Conservation (phyloP, 2,888 invertebrate genomes). For the Rhyacophila evoluta region DNA sequence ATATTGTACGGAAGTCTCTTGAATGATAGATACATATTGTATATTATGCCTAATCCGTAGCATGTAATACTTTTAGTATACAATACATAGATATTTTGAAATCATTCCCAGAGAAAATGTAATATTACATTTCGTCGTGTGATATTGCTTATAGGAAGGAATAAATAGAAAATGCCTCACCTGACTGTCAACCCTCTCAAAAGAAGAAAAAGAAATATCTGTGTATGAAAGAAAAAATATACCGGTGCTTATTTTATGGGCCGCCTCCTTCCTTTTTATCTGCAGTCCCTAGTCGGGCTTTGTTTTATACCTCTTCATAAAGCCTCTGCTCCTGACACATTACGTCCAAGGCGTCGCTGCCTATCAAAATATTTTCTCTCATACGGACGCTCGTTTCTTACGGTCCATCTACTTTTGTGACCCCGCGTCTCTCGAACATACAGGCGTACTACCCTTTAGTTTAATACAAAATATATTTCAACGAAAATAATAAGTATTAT, state of each 20-base stretch:
- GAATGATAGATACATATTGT: no score
- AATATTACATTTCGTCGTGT: neutral
- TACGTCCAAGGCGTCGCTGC: slow-evolving; percentile 31
- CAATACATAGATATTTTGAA: no score
- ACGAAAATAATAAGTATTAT: no score
- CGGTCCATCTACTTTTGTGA: slow-evolving; percentile 28
- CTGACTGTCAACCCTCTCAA: neutral
- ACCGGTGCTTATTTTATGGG: slow-evolving; percentile 41
- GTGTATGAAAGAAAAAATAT: neutral
- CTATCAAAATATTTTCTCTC: slow-evolving; percentile 49
- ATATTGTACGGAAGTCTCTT: no score
- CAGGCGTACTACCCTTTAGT: slow-evolving; percentile 19
- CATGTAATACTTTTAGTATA: no score
- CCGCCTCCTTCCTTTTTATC: slow-evolving; percentile 33
- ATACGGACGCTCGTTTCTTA: slow-evolving; percentile 35
- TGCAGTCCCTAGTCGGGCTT: slow-evolving; percentile 46
- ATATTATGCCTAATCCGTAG: no score
- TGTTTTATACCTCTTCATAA: slow-evolving; percentile 53
- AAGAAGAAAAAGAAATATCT: neutral
- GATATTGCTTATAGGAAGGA: neutral
- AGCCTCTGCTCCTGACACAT: slow-evolving; percentile 49
- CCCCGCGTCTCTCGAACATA: neutral
- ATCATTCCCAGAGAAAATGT: no score
- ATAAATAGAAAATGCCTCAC: neutral
- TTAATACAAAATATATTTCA: no score